phyloP scores from a whole-genome alignment of 2,113 vertebrate species.

The Vulpes vulpes region DNA sequence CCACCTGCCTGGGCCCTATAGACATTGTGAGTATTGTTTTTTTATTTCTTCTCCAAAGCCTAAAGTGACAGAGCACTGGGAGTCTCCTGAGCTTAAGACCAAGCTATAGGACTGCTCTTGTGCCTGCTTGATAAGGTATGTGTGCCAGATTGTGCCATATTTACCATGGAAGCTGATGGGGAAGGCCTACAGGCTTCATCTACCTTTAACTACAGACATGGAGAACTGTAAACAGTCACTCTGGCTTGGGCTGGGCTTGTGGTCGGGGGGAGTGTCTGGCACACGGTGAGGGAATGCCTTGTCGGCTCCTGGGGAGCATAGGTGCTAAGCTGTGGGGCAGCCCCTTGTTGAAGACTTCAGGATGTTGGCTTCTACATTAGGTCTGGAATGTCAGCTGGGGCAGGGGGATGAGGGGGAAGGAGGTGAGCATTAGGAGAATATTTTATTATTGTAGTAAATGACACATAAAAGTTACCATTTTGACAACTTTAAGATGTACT shows the following conservation, averaged over 20 bases:
- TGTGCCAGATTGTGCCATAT: background rate
- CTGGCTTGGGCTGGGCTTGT: background rate
- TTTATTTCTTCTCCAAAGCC: background rate
- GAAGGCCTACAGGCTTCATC: background rate
- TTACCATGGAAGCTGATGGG: too few relatives aligned
- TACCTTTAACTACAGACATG: background rate
- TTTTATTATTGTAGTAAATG: background rate
- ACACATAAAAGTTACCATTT: background rate
- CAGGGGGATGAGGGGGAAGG: background rate
- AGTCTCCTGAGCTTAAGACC: background rate
- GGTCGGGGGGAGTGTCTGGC: background rate
- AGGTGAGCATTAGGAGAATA: background rate
- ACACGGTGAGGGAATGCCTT: too few relatives aligned
- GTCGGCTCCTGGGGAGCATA: background rate
- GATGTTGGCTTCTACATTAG: background rate
- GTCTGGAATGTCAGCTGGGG: background rate
- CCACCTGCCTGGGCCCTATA: background rate
- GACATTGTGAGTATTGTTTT: background rate
- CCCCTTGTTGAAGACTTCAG: background rate
- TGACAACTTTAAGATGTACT: background rate
- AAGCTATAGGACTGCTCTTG: background rate
- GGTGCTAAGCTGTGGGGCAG: background rate
- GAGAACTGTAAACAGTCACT: background rate
- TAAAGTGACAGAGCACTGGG: background rate
- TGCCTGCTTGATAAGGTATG: background rate